phyloP scores from a whole-genome alignment of 1,140 invertebrate species.

The Drosophila ambigua region DNA sequence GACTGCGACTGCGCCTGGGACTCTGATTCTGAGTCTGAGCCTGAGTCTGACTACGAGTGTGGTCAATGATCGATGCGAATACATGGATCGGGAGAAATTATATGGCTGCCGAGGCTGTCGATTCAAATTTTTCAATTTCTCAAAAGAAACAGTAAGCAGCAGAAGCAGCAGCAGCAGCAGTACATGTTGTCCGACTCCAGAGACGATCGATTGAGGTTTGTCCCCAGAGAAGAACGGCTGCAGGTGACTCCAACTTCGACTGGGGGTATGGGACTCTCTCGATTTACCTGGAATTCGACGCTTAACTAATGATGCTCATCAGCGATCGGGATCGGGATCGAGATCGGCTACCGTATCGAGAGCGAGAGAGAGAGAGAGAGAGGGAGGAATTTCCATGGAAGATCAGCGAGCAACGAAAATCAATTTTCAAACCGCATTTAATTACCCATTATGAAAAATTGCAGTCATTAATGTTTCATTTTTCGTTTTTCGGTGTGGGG shows the following conservation, averaged over 20 bases:
- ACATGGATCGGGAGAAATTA: slow-evolving; percentile 64
- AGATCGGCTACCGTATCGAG: slow-evolving; percentile 65
- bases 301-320: slow-evolving; percentile 83
- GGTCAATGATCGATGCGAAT: slow-evolving; percentile 71
- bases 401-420: slow-evolving; percentile 40
- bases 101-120: slow-evolving; percentile 54
- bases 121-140: slow-evolving; percentile 80
- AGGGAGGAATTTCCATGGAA: slow-evolving; percentile 51
- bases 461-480: slow-evolving; percentile 55
- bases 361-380: neutral
- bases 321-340: slow-evolving; percentile 19
- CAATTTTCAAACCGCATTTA: slow-evolving; percentile 62
- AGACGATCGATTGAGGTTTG: slow-evolving; percentile 34
- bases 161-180: slow-evolving; percentile 9
- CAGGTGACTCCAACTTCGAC: slow-evolving; percentile 53
- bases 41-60: neutral
- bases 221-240: slow-evolving; percentile 65
- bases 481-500: neutral
- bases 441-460: slow-evolving; percentile 81
- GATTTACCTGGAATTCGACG: slow-evolving; percentile 81
- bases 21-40: too few species aligned
- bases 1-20: too few species aligned
- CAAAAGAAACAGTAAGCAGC: slow-evolving; percentile 12
- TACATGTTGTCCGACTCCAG: slow-evolving; percentile 64
- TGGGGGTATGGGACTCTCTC: slow-evolving; percentile 2